These are phyloP conservation scores for Acrocyrtus sp. DNA, from an alignment of 2,888 invertebrate species.

Conservation along the genomic window DNA sequence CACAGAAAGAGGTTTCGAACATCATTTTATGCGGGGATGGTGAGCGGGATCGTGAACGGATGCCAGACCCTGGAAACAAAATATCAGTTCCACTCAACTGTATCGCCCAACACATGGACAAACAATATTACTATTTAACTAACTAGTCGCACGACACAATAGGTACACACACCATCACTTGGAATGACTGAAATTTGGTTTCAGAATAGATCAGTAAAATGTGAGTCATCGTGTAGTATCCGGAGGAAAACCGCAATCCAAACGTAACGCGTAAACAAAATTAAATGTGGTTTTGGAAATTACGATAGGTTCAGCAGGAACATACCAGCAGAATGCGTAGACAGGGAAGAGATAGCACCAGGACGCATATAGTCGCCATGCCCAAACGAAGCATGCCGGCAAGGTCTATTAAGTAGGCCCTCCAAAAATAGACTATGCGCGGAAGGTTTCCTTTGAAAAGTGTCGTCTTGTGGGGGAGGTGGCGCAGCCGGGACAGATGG, in stretches of 20 bases:
- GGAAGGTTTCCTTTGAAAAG: conserved; percentile 57
- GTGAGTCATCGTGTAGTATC: no score
- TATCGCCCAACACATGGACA: no score
- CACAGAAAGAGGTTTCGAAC: conserved; percentile 90
- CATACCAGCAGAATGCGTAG: conserved; percentile 54
- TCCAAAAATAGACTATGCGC: conserved; percentile 61
- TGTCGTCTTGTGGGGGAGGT: conserved; percentile 34
- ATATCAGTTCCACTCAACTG: no score
- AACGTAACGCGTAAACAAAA: no score
- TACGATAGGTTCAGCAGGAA: no score
- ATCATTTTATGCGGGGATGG: conserved; percentile 93
- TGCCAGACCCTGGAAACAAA: conserved; percentile 30
- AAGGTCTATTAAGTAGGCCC: conserved; percentile 56
- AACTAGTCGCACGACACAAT: no score
- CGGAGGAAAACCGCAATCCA: no score
- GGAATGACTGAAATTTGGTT: neutral
- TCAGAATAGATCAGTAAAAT: neutral
- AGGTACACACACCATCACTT: neutral
- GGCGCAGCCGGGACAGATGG: conserved; percentile 46
- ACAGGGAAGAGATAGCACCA: conserved; percentile 58
- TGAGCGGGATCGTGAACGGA: conserved; percentile 59
- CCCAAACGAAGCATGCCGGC: conserved; percentile 60
- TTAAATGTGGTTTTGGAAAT: no score
- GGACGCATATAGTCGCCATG: conserved; percentile 58
- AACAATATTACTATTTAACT: no score